These are phyloP conservation scores for Agelastica alni DNA, from an alignment of 2,888 invertebrate genomes.

Conservation along the genomic window DNA sequence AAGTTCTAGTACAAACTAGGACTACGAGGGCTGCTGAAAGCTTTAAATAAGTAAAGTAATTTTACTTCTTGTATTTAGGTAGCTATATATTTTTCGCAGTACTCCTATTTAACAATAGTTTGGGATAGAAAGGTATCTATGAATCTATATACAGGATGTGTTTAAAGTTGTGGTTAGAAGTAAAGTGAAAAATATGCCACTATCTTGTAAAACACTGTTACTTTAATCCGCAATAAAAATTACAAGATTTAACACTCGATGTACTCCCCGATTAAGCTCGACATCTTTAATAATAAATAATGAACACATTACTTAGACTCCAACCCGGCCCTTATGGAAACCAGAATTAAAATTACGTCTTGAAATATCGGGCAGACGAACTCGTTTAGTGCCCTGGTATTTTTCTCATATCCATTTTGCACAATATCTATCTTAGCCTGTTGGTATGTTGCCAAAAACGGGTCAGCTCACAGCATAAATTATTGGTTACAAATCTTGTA, in stretches of 20 bases:
- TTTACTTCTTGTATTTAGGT: too few relatives aligned
- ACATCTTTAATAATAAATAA: not conserved
- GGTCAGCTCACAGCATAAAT: constrained; percentile 41
- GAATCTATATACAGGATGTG: too few relatives aligned
- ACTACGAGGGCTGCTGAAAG: too few relatives aligned
- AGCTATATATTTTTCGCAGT: too few relatives aligned
- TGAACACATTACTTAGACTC: not conserved
- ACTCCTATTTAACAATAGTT: too few relatives aligned
- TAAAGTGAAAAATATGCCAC: too few relatives aligned
- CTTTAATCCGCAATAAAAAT: too few relatives aligned
- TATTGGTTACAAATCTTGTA: constrained; percentile 44
- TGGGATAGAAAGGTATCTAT: too few relatives aligned
- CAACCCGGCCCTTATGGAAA: not conserved
- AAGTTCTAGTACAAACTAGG: too few relatives aligned
- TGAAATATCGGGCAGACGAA: constrained; percentile 13
- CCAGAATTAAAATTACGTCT: constrained; percentile 1
- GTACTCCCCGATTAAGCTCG: not conserved
- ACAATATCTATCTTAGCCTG: constrained; percentile 31
- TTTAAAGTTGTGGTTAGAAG: too few relatives aligned
- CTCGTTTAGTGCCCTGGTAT: constrained; percentile 27
- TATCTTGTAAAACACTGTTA: too few relatives aligned
- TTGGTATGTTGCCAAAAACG: constrained; percentile 37
- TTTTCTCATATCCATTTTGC: constrained; percentile 31
- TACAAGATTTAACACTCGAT: not conserved
- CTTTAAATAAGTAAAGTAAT: too few relatives aligned